Base-by-base conservation (phyloP, 2,797 vertebrate genomes). In the Microctenopoma steveboyesi region DNA sequence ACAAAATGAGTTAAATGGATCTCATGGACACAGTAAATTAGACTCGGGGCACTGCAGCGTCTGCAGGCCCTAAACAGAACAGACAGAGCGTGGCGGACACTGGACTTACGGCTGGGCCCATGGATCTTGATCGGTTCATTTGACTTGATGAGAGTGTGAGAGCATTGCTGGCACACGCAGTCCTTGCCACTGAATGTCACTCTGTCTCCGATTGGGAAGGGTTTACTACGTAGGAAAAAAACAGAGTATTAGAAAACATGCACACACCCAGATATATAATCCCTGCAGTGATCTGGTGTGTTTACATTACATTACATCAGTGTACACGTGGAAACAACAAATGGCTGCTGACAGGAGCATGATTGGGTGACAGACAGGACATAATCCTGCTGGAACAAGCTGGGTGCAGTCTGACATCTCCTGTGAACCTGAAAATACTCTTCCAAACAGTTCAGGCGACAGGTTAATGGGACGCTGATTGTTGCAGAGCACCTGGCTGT, bases 101-200 rank as follows among this genome's bases (percentile, higher is more conserved):
- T 18, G 51, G 56, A 79, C 86, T 98, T 92, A 99, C 97, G 96
- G 91, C 98, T 99, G 60, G 97, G 96, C 76, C 98, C 97, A 0
- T 96, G 98, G 91, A 99, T 98, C 94, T 97, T 98, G 94, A 99
- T 97, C 51, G 98, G 98, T 80, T 99, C 96, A 82, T 95, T 95
- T 89, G 94, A 88, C 86, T 92, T 91, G 92, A 95, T 93, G 85
- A 99, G 94, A 49, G 94, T 91, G 75, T 95, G 95, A 61, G 97
- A 98, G 89, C 97, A 99, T 42, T 96, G 97, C 83, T 99, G 98
- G 91, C 98, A 99, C 64, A 99, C 95, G 0, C 97, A 98, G 82
- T 98, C 96, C 90, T 98, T 98, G 58, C 97, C 98, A 2, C 97
- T 98, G 94, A 99, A 98, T 0, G 97, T 99, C 64, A 99, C 98